Evolutionary conservation across 2,888 invertebrate genomes (phyloP), one percentile per base, ranked within the genome.

Genomic region (Drosophila neonasuta): DNA sequence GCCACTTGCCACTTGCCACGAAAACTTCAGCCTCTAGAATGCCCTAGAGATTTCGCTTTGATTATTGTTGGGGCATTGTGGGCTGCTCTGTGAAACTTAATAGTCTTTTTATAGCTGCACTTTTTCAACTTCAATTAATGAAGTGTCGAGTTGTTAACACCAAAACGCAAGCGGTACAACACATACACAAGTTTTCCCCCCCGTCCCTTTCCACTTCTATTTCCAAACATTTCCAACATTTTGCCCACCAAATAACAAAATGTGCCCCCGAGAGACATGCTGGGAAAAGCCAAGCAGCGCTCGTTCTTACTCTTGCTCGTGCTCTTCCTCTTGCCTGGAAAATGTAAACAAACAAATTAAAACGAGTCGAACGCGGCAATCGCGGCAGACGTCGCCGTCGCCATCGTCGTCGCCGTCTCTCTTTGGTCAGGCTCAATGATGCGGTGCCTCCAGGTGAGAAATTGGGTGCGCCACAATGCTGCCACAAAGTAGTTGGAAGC

Each of bases 71-170:
- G 32, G 32, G 32, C 10, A 10, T 32, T 32, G 32, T 9, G 32
- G 36, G 34, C 34, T 45, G 34, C 29, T 42, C 46, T 45, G 36
- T 66, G 63, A 52, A 75, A 82, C 83, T 87, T 86, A 83, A 87
- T 83, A 68, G 87, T 86, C 87, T 83, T 87, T 83, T 83, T 87
- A 83, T 83, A 83, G 87, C 86, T 80, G 78, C 80, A 76, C 69
- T 84, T 85, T 81, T 81, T 81, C 80, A 86, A 81, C 82, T 86
- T 71, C 87, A 83, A 77, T 87, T 83, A 87, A 87, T 83, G 83
- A 83, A 87, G 83, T 83, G 83, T 80, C 83, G 83, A 83, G 83
- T 86, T 83, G 86, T 83, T 87, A 87, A 87, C 83, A 83, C 83
- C 80, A 82, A 86, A 79, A 69, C 73, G 72, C 77, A 70, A 74